Evolutionary conservation across 1,140 invertebrate species (phyloP).

Genomic region (Cydia pomonella): DNA sequence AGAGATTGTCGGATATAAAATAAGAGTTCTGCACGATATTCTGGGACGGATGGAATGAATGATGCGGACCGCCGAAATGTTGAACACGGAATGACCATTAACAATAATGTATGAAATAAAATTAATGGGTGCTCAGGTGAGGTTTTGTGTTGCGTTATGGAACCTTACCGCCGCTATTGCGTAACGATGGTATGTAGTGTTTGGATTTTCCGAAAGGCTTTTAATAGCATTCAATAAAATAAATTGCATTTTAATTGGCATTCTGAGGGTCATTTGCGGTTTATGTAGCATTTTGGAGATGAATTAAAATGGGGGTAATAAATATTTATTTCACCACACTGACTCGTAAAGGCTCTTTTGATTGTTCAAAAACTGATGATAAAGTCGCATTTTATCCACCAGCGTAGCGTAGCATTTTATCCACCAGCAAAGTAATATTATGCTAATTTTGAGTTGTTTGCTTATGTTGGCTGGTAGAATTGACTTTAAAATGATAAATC

Average conservation of each 20-base stretch:
- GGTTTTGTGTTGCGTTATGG: not conserved
- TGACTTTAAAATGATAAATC: too few species aligned
- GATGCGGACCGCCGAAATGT: conserved; percentile 6
- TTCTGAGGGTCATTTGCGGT: not conserved
- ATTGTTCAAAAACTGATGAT: too few species aligned
- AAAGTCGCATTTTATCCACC: too few species aligned
- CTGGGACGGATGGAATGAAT: conserved; percentile 15
- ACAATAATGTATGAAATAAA: conserved; percentile 33
- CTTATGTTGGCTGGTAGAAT: too few species aligned
- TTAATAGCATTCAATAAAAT: not conserved
- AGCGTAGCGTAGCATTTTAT: too few species aligned
- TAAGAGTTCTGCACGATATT: not conserved
- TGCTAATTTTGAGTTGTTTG: too few species aligned
- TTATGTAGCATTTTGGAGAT: not conserved
- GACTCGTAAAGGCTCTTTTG: too few species aligned
- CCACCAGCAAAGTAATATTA: too few species aligned
- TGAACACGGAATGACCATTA: conserved; percentile 28
- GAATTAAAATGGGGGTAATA: not conserved
- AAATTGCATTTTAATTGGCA: not conserved
- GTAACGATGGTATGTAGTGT: not conserved
- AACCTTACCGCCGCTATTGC: not conserved
- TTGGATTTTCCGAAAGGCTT: conserved; percentile 8
- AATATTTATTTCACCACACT: too few species aligned
- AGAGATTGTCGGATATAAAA: conserved; percentile 6
- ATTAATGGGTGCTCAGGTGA: conserved; percentile 21